Conservation (phyloP, 2,113 vertebrate genomes). For the Empidonax traillii region DNA sequence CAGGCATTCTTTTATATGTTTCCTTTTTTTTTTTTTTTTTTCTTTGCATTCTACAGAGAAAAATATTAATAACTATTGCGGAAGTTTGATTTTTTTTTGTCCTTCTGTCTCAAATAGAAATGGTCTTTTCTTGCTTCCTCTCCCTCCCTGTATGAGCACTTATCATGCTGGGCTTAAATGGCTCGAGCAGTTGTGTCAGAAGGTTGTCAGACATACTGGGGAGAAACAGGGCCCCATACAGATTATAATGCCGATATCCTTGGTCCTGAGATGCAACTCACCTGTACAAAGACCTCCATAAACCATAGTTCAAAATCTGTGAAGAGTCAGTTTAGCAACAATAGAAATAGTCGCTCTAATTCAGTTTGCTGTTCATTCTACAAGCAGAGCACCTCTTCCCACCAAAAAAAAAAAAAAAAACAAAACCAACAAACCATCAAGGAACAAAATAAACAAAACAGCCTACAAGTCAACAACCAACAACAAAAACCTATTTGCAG, state of each 20-base stretch:
- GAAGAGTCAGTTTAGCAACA: not conserved
- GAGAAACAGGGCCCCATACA: not conserved
- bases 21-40: too few species aligned
- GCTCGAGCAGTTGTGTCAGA: not conserved
- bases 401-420: not conserved
- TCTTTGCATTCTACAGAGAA: not conserved
- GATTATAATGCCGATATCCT: not conserved
- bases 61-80: not conserved
- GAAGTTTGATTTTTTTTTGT: not conserved
- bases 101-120: not conserved
- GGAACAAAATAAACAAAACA: not conserved
- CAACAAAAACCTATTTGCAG: not conserved
- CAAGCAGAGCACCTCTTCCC: accelerated
- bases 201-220: not conserved
- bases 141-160: not conserved
- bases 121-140: not conserved
- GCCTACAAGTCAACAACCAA: not conserved
- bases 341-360: not conserved
- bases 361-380: not conserved
- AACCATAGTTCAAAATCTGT: not conserved
- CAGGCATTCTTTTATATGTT: not conserved
- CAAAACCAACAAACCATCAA: not conserved
- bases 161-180: not conserved
- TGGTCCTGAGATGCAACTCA: not conserved
- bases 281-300: not conserved